These are phyloP conservation scores for Dugesia japonica DNA, from an alignment of 2,888 invertebrate genomes.

Conservation along the genomic window DNA sequence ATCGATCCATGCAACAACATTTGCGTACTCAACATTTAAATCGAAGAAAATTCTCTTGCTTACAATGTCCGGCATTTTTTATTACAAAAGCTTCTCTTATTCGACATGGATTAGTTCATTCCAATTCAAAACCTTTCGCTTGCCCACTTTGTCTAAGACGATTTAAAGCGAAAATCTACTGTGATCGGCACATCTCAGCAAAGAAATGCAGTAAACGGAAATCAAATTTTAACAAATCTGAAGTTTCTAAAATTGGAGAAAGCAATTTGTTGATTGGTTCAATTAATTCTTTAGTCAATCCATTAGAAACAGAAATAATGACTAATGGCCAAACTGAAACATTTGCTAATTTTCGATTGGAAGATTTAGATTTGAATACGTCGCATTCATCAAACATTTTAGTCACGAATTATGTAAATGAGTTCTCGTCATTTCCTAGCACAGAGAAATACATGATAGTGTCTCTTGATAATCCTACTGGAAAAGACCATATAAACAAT, in stretches of 20 bases:
- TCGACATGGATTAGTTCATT: conserved; percentile 25
- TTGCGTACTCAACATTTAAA: conserved; percentile 22
- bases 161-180: conserved; percentile 26
- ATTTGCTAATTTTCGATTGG: neutral
- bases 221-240: neutral
- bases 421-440: neutral
- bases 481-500: neutral
- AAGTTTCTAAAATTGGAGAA: neutral
- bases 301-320: neutral
- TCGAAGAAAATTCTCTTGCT: neutral
- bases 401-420: neutral
- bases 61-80: conserved; percentile 20
- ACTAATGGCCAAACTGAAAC: neutral
- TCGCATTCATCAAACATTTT: neutral
- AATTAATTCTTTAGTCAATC: neutral
- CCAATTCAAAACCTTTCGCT: neutral
- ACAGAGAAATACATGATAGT: conserved; percentile 3
- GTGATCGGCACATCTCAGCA: conserved; percentile 24
- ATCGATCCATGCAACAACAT: neutral
- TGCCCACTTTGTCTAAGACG: conserved; percentile 20
- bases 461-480: neutral
- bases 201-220: neutral
- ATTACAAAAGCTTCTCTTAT: conserved; percentile 9
- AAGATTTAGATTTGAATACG: neutral
- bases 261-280: neutral